A percentile compares a stretch with the other conserved stretches of the same genome.
These are phyloP conservation scores for Alentia gelatinosa DNA, from an alignment of 2,888 invertebrate species.

Conservation along the genomic window DNA sequence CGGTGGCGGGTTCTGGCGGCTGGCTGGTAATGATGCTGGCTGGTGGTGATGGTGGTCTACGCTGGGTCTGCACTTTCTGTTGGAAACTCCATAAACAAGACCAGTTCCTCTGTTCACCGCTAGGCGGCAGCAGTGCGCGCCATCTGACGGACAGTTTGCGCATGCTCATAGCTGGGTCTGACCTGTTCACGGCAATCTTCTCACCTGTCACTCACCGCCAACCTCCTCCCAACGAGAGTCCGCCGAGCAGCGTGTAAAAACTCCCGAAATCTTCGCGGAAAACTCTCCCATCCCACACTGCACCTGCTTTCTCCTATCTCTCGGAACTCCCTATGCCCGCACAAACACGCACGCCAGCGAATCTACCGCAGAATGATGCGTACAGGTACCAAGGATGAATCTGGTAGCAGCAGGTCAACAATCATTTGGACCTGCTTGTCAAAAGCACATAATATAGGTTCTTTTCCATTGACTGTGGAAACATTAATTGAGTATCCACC, in stretches of 20 bases:
- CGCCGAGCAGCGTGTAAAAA: neutral
- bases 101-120: neutral
- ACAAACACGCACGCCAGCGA: too few relatives aligned
- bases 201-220: slow-evolving; percentile 28
- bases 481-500: too few relatives aligned
- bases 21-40: neutral
- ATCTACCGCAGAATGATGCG: too few relatives aligned
- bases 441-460: too few relatives aligned
- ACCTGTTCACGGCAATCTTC: slow-evolving; percentile 51
- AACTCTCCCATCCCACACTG: neutral
- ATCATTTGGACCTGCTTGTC: too few relatives aligned
- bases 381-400: too few relatives aligned
- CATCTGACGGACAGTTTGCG: neutral
- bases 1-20: neutral
- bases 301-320: slow-evolving; percentile 6
- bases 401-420: too few relatives aligned
- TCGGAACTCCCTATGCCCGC: too few relatives aligned
- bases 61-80: neutral
- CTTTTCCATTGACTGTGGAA: too few relatives aligned
- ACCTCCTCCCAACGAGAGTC: neutral
- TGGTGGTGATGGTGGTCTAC: neutral
- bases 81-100: neutral
- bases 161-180: slow-evolving; percentile 28
- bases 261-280: neutral
- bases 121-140: neutral